These are phyloP conservation scores for Pao palembangensis DNA, from an alignment of 2,113 vertebrate species.

Conservation along the genomic window DNA sequence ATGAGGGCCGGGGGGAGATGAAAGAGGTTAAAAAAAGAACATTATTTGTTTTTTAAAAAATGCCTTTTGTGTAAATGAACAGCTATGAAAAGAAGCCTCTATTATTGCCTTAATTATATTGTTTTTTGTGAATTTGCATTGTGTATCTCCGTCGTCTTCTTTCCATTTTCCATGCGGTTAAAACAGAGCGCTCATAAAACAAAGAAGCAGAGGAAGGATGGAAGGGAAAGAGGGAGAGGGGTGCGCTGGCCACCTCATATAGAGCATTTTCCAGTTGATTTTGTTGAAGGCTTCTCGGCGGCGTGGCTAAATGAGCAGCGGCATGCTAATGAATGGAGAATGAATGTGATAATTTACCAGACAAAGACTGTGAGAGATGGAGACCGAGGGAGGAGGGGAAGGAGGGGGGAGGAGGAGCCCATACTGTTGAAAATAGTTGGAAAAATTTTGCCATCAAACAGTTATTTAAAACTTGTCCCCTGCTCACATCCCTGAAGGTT, in stretches of 20 bases:
- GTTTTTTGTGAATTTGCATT: conserved; percentile 73
- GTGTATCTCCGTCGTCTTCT: conserved; percentile 68
- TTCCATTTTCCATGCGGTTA: conserved; percentile 59
- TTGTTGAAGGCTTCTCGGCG: conserved; percentile 68
- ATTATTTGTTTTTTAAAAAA: conserved; percentile 34
- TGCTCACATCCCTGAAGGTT: conserved; percentile 48
- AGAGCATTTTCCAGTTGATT: conserved; percentile 75
- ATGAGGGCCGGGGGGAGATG: not conserved
- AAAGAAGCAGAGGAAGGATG: conserved; percentile 33
- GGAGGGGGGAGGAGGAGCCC: not conserved
- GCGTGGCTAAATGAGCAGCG: conserved; percentile 71
- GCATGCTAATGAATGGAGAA: conserved; percentile 74
- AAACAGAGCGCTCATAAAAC: conserved; percentile 45
- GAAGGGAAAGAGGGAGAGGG: conserved; percentile 18
- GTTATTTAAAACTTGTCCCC: conserved; percentile 67
- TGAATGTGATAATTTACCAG: conserved; percentile 64
- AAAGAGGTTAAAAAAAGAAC: conserved; percentile 5
- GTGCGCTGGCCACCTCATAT: conserved; percentile 51
- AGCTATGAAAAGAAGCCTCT: conserved; percentile 77
- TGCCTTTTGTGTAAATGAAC: conserved; percentile 67
- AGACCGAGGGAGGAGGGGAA: not conserved
- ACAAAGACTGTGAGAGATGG: conserved; percentile 44
- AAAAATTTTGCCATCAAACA: conserved; percentile 69
- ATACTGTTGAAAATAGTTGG: conserved; percentile 49
- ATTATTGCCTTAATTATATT: conserved; percentile 74